Evolutionary conservation across 2,797 vertebrate species (phyloP).

Genomic region (Microtus obscurus): DNA sequence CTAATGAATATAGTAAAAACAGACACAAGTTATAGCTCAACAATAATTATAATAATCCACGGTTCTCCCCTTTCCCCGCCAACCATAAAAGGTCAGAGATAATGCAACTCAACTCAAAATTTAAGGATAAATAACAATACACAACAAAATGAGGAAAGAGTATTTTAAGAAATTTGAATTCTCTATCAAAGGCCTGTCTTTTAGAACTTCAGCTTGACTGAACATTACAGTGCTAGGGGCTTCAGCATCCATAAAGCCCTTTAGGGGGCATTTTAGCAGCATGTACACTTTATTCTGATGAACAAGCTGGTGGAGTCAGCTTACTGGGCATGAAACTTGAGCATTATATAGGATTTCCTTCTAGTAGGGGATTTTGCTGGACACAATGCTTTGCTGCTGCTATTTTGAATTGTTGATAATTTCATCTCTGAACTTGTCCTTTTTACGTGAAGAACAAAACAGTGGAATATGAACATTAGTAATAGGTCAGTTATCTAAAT

Average conservation of each 20-base stretch:
- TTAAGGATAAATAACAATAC: constrained; percentile 52
- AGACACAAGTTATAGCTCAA: background rate
- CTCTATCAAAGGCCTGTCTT: constrained; percentile 20
- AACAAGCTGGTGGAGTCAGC: background rate
- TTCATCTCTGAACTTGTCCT: constrained; percentile 52
- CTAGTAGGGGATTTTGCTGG: background rate
- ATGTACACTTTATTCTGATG: background rate
- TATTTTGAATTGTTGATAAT: background rate
- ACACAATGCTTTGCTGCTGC: constrained; percentile 10
- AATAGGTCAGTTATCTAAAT: background rate
- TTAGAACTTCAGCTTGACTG: background rate
- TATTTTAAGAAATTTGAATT: constrained; percentile 30
- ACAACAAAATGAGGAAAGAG: constrained; percentile 43
- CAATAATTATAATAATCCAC: background rate
- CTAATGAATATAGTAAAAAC: constrained; percentile 21
- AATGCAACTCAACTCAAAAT: constrained; percentile 37
- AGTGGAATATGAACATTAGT: background rate
- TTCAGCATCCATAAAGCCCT: background rate
- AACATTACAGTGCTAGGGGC: background rate
- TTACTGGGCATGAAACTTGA: background rate
- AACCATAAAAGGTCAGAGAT: background rate
- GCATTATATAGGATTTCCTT: background rate
- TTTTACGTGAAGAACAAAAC: background rate
- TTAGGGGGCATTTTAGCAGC: constrained; percentile 31
- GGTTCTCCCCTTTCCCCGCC: background rate